Base-by-base conservation (phyloP, 1,140 invertebrate species). In the Plutomurus gul region DNA sequence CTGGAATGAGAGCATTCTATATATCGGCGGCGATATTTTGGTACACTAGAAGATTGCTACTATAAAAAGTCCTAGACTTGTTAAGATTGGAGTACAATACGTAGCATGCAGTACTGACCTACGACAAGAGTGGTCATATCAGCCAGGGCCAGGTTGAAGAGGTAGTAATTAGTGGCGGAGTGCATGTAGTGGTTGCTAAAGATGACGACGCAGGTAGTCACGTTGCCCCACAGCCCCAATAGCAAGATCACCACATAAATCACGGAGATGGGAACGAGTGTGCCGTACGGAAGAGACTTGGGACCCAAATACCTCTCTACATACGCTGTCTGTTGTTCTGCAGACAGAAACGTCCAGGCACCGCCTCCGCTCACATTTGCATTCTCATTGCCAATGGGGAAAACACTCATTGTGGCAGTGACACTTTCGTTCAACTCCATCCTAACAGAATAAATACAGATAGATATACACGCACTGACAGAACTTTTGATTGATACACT, bases 91-190 rank as follows among this genome's bases (percentile, higher is more conserved):
- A n/a, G n/a, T n/a, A n/a, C n/a, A n/a, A n/a, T n/a, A n/a, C n/a
- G n/a, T n/a, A n/a, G n/a, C n/a, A n/a, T n/a, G n/a, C n/a, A 43
- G 4, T 40, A 82, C 85, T 84, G 83, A 87, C 86, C 86, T 22
- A 84, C 81, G 8, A 86, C 77, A 3, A 87, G 77, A 7, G 85
- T 87, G 8, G 86, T 81, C 81, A 87, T 84, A 71, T 87, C 86
- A 8, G 86, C 71, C 87, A 86, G 25, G 18, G 82, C 82, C 74
- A 91, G 83, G 83, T 87, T 89, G 84, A 91, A 89, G 20, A 91
- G 84, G 78, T 91, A 91, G 73, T 86, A 89, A 83, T 91, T 90
- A 16, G 89, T 91, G 4, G 86, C 85, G 2, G 88, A 89, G 78
- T 88, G 87, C 88, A 89, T 89, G 76, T 86, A 87, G 27, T 86